Base-by-base conservation (phyloP, 2,113 vertebrate species). In the Coreoperca whiteheadi region DNA sequence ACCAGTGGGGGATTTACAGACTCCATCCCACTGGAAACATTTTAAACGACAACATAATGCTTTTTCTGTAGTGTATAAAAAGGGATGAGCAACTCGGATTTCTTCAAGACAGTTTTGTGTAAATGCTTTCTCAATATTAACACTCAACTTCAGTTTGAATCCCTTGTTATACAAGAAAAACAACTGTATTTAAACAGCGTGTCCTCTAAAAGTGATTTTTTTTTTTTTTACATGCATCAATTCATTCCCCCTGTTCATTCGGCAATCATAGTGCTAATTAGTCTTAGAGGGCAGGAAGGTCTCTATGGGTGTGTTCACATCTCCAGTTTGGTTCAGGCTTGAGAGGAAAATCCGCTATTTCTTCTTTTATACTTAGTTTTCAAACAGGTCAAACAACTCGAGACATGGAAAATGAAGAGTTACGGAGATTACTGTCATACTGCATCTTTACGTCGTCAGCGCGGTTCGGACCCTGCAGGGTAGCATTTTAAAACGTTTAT, bases 111-210 rank as follows among this genome's bases (percentile, higher is more conserved):
- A 60, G 2, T 15, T 71, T 25, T 18, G 0, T 77, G 6, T 69
- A 10, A 21, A 48, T 34, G 18, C 8, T 65, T 65, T 41, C 9
- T 37, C 5, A 41, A 30, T 39, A 72, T 37, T 15, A 63, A 50
- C 14, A 21, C 10, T 32, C 16, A 23, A n/a, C 39, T 43, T 23
- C 4, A 51, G 48, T 56, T 51, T 85, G 30, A 21, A 80, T 74
- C 82, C 73, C 74, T 87, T 86, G 48, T 77, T 80, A 78, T 86
- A 83, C 74, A 82, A n/a, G n/a, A 68, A 30, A 30, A 80, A 60
- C 7, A 72, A 43, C 37, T 15, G 4, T 20, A 34, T 34, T 20
- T 16, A 68, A 67, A 61, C 41, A 15, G 10, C 32, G 16, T 68
- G 2, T 73, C 41, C 41, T 67, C 6, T 21, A 8, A 53, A 75